phyloP scores from a whole-genome alignment of 1,140 invertebrate species.

The Theocolax elegans region DNA sequence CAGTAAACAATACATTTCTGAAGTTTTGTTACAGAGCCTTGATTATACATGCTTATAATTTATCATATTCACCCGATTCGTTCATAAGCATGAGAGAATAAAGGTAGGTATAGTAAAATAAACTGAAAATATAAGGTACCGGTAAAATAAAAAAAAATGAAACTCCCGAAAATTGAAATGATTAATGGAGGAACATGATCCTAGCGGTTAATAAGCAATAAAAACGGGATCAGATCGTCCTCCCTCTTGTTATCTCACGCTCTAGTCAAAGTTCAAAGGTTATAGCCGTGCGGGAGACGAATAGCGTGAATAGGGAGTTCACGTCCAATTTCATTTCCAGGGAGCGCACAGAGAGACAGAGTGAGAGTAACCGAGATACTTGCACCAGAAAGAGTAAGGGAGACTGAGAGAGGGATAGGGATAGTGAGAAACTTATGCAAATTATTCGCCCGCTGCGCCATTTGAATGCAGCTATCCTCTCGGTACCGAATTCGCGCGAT shows the following conservation, averaged over 20 bases:
- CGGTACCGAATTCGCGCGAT: conserved; percentile 45
- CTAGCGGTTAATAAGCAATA: conserved; percentile 26
- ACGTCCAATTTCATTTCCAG: conserved; percentile 52
- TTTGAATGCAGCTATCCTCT: conserved; percentile 12
- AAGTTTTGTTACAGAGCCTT: no score
- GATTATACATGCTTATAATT: no score
- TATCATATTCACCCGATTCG: no score
- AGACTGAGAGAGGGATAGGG: background rate
- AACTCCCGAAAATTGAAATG: conserved; percentile 3
- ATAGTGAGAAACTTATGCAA: conserved; percentile 53
- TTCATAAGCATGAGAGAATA: no score
- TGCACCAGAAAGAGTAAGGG: background rate
- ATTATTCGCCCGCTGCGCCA: conserved; percentile 40
- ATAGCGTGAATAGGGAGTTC: conserved; percentile 32
- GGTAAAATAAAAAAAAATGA: background rate
- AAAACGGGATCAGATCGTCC: conserved; percentile 16
- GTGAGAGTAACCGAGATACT: conserved; percentile 7
- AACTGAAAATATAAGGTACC: no score
- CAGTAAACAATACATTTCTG: no score
- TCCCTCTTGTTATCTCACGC: background rate
- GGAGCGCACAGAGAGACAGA: background rate
- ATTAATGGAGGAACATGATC: conserved; percentile 13
- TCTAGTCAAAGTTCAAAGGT: conserved; percentile 23
- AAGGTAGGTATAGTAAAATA: no score
- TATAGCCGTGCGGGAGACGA: background rate